Base-by-base conservation (phyloP, 2,888 invertebrate genomes). In the Agrotis exclamationis region DNA sequence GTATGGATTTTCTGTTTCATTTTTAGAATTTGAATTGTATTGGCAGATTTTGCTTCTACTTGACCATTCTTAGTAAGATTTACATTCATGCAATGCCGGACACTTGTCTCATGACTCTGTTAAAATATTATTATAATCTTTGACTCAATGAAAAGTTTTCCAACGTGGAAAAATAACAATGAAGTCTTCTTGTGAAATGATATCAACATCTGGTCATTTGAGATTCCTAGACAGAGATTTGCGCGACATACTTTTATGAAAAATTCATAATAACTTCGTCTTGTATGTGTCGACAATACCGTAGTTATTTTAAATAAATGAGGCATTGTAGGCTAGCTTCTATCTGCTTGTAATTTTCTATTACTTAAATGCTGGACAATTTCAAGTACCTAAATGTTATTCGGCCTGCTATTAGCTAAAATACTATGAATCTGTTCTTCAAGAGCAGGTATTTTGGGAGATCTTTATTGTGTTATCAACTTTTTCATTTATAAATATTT, bases 1-100 rank as follows among this genome's bases (percentile, higher is more conserved):
- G 70, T 76, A 80, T 45, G 64, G 75, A 80, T 85, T 79, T 80
- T 66, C 57, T 63, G 70, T 75, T 72, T 72, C 28, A 28, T 24
- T 79, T 77, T 64, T 69, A 69, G 63, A 63, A 33, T 66, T 72
- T 56, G 22, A 60, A 72, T 66, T 22, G 39, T 24, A 62, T 81
- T 70, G 44, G 64, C 74, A 44, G 54, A 59, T 62, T 72, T 63
- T 48, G 11, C 9, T 81, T 22, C 11, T 51, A 11, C 1, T 1
- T 11, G 11, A 20, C 11, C 0, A 18, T 48, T 50, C 0, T 13
- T 22, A 28, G 1, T 57, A 39, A 14, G 11, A 24, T 24, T 13
- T 39, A 20, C 13, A 24, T 69, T 28, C 2, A 16, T 28, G 18
- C 5, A 18, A 13, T 33, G 13, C 13, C 13, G 2, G 50, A 13